These are phyloP conservation scores for Ophion costatus DNA, from an alignment of 2,888 invertebrate genomes.

Conservation along the genomic window DNA sequence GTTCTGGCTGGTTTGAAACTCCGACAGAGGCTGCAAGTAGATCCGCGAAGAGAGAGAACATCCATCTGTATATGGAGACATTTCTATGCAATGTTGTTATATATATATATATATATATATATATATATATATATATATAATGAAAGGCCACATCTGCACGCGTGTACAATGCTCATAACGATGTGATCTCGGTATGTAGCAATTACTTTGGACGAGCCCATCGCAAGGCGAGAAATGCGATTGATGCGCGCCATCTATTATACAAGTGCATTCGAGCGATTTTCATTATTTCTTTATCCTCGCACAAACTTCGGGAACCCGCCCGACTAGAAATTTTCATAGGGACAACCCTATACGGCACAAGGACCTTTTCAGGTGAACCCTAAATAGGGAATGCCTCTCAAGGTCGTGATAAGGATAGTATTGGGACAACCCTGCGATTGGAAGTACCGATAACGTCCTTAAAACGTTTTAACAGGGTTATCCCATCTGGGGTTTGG, in stretches of 20 bases:
- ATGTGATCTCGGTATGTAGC: conserved; percentile 52
- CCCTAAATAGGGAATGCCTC: no score
- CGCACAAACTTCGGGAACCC: not conserved
- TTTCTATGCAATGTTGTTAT: conserved; percentile 27
- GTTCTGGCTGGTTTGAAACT: conserved; percentile 36
- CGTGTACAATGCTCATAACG: conserved; percentile 42
- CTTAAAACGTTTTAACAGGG: no score
- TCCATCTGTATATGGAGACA: conserved; percentile 14
- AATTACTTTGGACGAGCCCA: conserved; percentile 59
- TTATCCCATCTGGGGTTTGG: no score
- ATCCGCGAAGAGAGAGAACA: conserved; percentile 48
- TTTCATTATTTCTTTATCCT: conserved; percentile 24
- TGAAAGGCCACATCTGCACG: not conserved
- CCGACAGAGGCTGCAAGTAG: conserved; percentile 40
- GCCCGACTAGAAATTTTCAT: no score
- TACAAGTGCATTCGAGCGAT: conserved; percentile 42
- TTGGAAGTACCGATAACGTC: no score
- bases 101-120: no score
- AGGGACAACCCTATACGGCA: no score
- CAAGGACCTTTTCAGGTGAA: no score
- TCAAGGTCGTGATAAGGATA: no score
- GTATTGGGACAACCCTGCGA: no score
- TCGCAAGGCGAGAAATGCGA: conserved; percentile 49
- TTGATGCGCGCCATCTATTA: conserved; percentile 55
- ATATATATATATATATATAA: no score